Conservation (phyloP, 2,797 vertebrate genomes). For the Myotis findleyi region DNA sequence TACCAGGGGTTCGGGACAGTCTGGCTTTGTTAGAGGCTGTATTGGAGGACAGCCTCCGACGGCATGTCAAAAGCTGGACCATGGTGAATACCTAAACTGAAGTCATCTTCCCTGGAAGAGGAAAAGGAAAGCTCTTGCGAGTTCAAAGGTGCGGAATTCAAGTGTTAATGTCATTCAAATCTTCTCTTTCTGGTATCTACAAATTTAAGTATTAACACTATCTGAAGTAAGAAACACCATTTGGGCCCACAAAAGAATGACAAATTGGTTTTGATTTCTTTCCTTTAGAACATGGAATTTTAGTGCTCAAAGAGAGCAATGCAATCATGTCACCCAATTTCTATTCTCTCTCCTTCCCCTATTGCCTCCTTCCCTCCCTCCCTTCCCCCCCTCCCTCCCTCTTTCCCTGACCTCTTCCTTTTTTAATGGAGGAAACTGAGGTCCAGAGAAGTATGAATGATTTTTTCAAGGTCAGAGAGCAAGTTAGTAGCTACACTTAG, state of each 20-base stretch:
- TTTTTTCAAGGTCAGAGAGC: neutral
- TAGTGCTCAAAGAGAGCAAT: neutral
- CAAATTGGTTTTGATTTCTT: neutral
- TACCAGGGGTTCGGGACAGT: no score
- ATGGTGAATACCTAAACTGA: no score
- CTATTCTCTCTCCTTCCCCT: neutral
- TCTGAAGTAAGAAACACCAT: neutral
- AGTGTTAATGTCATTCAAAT: neutral
- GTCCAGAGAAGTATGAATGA: neutral
- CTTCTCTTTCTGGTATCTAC: slow-evolving; percentile 6
- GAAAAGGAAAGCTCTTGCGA: no score
- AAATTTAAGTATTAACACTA: neutral
- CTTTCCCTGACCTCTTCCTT: neutral
- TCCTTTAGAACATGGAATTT: neutral
- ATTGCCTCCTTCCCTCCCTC: neutral
- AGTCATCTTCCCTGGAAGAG: no score
- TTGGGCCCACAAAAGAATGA: slow-evolving; percentile 21
- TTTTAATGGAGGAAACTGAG: neutral
- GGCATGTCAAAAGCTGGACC: no score
- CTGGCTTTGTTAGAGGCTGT: no score
- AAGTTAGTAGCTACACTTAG: neutral
- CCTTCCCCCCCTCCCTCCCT: neutral
- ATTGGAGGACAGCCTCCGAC: no score
- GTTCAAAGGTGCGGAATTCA: neutral
- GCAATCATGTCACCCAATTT: neutral